Evolutionary conservation across 2,113 vertebrate genomes (phyloP).

Genomic region (Thomomys bottae): DNA sequence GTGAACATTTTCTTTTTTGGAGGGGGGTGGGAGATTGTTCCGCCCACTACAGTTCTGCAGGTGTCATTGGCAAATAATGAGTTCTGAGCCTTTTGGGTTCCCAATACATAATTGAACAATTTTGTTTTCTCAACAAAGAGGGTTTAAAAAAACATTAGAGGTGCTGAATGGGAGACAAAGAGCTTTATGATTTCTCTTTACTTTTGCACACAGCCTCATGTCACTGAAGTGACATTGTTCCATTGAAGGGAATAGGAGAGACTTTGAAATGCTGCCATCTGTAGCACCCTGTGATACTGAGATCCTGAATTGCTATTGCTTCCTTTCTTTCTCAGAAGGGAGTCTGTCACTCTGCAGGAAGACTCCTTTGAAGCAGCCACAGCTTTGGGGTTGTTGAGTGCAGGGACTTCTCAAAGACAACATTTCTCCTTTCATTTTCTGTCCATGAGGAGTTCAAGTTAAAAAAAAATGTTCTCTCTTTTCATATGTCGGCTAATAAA

Average conservation of each 20-base stretch:
- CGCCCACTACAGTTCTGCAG: background rate
- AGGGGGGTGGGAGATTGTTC: background rate
- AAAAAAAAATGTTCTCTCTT: constrained; percentile 41
- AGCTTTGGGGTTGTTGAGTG: constrained; percentile 60
- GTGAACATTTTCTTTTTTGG: background rate
- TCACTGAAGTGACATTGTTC: constrained; percentile 50
- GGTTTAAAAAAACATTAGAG: background rate
- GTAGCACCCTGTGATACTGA: constrained; percentile 15
- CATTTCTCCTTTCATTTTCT: constrained; percentile 55
- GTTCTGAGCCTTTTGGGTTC: background rate
- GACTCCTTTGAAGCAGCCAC: constrained; percentile 62
- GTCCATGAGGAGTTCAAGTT: constrained; percentile 62
- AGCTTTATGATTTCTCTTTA: constrained; percentile 3
- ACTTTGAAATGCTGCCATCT: constrained; percentile 61
- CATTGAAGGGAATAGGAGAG: background rate
- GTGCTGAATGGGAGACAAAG: constrained; percentile 30
- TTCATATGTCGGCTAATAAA: constrained; percentile 56
- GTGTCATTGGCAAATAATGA: background rate
- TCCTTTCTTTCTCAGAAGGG: constrained; percentile 53
- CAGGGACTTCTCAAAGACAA: constrained; percentile 64
- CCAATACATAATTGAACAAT: constrained; percentile 25
- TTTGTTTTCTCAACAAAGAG: background rate
- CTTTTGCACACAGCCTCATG: constrained; percentile 16
- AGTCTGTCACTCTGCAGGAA: constrained; percentile 61
- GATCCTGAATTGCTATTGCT: constrained; percentile 20